phyloP scores from a whole-genome alignment of 2,888 invertebrate species.

The Incurvaria masculella region DNA sequence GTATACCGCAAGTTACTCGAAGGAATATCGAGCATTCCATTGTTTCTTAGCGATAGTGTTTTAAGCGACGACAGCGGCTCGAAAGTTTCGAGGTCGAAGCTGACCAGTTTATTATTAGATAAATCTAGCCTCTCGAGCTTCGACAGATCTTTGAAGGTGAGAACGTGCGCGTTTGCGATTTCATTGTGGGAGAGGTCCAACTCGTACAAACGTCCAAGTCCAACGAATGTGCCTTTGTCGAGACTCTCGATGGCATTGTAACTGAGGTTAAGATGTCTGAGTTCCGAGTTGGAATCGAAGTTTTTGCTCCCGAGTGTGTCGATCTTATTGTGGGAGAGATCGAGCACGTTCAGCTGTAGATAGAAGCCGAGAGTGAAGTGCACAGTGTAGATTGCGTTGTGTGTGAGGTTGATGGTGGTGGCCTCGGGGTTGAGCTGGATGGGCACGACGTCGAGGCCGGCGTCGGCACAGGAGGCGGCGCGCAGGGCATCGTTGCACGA shows the following conservation, averaged over 20 bases:
- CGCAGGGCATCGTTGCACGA: constrained; percentile 76
- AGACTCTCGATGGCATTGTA: constrained; percentile 69
- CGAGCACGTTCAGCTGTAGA: constrained; percentile 72
- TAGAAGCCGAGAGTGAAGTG: constrained; percentile 79
- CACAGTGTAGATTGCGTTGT: constrained; percentile 77
- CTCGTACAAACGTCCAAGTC: constrained; percentile 62
- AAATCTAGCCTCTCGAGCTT: constrained; percentile 71
- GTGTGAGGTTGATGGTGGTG: constrained; percentile 76
- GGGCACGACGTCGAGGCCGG: constrained; percentile 79
- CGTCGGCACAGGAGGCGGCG: constrained; percentile 72
- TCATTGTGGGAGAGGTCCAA: constrained; percentile 77
- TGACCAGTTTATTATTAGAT: constrained; percentile 71
- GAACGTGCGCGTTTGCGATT: constrained; percentile 67
- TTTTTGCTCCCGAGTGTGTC: constrained; percentile 76
- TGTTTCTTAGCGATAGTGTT: constrained; percentile 71
- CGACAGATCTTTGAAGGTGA: constrained; percentile 75
- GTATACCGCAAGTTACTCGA: constrained; percentile 64
- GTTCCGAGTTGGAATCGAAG: constrained; percentile 72
- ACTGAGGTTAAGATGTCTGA: constrained; percentile 74
- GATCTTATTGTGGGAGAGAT: constrained; percentile 80
- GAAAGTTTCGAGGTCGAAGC: constrained; percentile 68
- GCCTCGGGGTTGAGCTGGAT: constrained; percentile 88
- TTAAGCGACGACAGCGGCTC: constrained; percentile 66
- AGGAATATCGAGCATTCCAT: constrained; percentile 76
- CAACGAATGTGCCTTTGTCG: constrained; percentile 73